Conservation (phyloP, 2,113 vertebrate genomes). For the Tyrannus savana region DNA sequence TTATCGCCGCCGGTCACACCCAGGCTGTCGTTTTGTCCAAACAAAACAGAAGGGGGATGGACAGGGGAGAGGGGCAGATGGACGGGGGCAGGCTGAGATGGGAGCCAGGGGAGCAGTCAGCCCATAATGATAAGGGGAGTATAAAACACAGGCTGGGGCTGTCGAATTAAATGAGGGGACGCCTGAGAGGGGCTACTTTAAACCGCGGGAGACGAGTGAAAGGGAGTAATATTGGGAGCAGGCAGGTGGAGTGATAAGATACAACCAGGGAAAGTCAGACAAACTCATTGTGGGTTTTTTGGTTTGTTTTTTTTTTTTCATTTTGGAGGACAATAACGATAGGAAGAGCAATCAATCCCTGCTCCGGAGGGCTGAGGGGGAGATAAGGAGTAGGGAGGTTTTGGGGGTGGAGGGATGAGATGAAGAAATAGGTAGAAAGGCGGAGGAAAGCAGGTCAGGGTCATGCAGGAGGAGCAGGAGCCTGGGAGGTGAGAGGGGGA, state of each 20-base stretch:
- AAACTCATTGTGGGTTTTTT: neutral
- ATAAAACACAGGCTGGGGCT: constrained; percentile 27
- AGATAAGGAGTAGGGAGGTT: neutral
- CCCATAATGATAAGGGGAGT: constrained; percentile 31
- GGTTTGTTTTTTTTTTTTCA: neutral
- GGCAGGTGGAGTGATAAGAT: constrained; percentile 43
- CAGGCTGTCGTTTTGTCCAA: constrained; percentile 42
- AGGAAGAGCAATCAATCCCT: neutral
- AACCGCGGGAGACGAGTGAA: neutral
- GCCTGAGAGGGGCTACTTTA: neutral
- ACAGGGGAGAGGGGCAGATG: neutral
- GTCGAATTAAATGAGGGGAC: neutral
- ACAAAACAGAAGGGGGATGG: neutral
- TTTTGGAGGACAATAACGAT: neutral
- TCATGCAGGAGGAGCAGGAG: neutral
- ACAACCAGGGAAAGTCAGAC: neutral
- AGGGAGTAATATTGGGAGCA: neutral
- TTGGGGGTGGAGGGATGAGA: neutral
- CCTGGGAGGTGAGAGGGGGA: neutral
- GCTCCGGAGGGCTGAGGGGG: neutral
- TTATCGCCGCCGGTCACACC: constrained; percentile 24
- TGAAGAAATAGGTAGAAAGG: neutral
- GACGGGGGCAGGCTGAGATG: neutral
- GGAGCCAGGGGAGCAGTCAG: constrained; percentile 21
- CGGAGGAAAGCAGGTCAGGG: neutral